Conservation (phyloP, 2,797 vertebrate genomes). For the Melopsittacus undulatus region DNA sequence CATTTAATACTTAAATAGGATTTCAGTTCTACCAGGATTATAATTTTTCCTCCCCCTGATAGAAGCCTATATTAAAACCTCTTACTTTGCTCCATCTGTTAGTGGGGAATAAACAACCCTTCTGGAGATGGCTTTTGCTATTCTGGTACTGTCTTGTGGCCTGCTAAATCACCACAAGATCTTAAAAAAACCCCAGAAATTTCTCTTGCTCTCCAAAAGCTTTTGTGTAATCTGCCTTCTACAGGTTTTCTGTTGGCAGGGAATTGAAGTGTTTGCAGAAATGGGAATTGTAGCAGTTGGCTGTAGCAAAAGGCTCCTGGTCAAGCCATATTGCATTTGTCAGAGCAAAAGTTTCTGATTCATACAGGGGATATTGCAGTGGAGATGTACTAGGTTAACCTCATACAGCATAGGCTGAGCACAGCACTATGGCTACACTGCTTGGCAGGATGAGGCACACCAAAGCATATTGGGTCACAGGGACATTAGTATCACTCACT, state of each 20-base stretch:
- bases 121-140: background rate
- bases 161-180: background rate
- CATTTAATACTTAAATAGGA: background rate
- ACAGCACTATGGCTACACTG: accelerated
- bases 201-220: background rate
- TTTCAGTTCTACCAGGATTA: background rate
- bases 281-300: background rate
- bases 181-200: background rate
- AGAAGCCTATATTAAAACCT: background rate
- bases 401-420: accelerated
- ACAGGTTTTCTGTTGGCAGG: background rate
- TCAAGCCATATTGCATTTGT: background rate
- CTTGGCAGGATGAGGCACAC: background rate
- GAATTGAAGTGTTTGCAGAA: background rate
- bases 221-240: background rate
- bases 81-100: background rate
- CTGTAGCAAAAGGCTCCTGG: background rate
- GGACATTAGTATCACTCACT: accelerated
- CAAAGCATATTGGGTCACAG: accelerated
- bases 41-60: background rate
- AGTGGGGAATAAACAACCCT: background rate
- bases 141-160: background rate
- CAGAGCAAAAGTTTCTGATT: background rate
- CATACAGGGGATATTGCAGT: accelerated
- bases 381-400: background rate